Base-by-base conservation (phyloP, 2,888 invertebrate species). In the Coecobrya sp. region DNA sequence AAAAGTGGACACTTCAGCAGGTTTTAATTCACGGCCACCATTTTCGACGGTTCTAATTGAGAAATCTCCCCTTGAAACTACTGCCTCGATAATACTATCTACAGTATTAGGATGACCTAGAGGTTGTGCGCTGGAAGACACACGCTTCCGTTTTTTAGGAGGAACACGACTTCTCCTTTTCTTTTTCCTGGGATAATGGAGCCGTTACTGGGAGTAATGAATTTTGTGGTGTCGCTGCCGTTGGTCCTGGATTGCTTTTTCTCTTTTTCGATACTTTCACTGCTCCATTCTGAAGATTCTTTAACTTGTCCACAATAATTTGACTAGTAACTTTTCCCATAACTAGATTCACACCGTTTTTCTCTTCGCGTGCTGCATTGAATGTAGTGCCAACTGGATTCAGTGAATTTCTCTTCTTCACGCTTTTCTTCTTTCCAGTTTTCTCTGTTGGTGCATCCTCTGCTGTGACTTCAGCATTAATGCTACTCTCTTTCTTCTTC, bases 141-240 rank as follows among this genome's bases (percentile, higher is more conserved):
- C 82, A 16, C 90, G 68, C 52, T 90, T 93, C 13, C 90, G 59
- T 36, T 93, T 93, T 30, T 92, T 92, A 0, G 93, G 93, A 45
- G 93, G 93, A 42, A 93, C 82, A 36, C n/a, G 82, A 90, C 25
- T 90, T 90, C 25, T 93, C 88, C 52, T 92, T 92, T 49, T 73
- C 86, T n/a, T 76, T 62, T 22, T 86, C 87, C n/a, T n/a, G n/a
- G n/a, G n/a, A 19, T 87, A 76, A 19, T 19, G 19, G n/a, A 30
- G 19, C 62, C 5, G 19, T 1, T 19, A 30, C 13, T 13, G 8
- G 36, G 59, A n/a, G 36, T 30, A n/a, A 2, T 22, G 65, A 5
- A 27, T 16, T 27, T 81, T 8, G 27, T 8, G 91, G 22, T 0
- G 27, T 11, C 13, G 13, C 27, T 22, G 76, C 22, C 19, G 45